Percentiles rank a stretch among this genome's conserved stretches.
Evolutionary conservation across 2,113 vertebrate species (phyloP).

Genomic region (Sporophila hypoxantha): DNA sequence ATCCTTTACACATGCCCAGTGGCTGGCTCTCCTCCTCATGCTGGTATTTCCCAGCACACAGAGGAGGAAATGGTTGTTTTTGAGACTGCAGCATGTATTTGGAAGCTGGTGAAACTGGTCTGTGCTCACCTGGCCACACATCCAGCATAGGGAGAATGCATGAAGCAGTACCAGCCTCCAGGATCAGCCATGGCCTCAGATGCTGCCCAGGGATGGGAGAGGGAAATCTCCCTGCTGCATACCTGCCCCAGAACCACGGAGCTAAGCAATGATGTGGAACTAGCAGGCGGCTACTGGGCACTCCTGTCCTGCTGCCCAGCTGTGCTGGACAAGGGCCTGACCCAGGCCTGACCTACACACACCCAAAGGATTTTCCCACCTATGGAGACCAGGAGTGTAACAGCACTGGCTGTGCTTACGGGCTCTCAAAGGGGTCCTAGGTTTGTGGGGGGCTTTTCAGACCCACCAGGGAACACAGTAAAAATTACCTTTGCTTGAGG

Average conservation of each 20-base stretch:
- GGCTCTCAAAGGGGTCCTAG: not conserved
- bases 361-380: not conserved
- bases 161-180: not conserved
- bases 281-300: not conserved
- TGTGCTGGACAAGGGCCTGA: not conserved
- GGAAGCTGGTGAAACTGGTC: not conserved
- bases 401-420: rapidly evolving
- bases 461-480: not conserved
- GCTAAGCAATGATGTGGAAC: rapidly evolving
- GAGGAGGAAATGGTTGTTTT: not conserved
- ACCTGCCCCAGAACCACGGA: not conserved
- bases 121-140: rapidly evolving
- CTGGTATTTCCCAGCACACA: not conserved
- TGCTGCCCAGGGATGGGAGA: too few species aligned
- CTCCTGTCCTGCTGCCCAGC: not conserved
- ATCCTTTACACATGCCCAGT: not conserved
- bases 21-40: not conserved
- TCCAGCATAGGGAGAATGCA: not conserved
- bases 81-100: not conserved
- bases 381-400: rapidly evolving
- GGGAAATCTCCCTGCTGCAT: not conserved
- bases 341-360: not conserved
- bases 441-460: not conserved
- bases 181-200: not conserved
- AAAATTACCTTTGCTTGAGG: not conserved